Base-by-base conservation (phyloP, 2,888 invertebrate species). In the Chalcosyrphus nemorum region DNA sequence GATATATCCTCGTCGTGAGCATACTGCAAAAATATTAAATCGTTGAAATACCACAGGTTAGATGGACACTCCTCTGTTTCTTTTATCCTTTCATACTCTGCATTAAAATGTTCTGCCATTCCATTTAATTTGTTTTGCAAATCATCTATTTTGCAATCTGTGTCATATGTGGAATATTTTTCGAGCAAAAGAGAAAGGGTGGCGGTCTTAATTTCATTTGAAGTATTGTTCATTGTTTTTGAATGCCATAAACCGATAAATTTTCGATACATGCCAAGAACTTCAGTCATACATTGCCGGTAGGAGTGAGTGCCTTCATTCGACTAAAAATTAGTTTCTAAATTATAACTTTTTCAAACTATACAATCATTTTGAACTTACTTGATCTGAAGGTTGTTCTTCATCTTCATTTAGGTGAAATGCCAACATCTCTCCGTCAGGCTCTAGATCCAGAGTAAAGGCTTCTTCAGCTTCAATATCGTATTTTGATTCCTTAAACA, bases 181-280 rank as follows among this genome's bases (percentile, higher is more conserved):
- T 24, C 21, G 6, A 50, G n/a, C 2, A 71, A 6, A 38, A 47
- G 27, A 24, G 17, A 32, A 7, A 50, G 15, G 1, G 19, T 9
- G 7, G 15, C 38, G n/a, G 17, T n/a, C n/a, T 50, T 59, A 4
- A 59, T 21, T 9, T 11, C 11, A 6, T 24, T 2, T 19, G 71
- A 19, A 6, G 35, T 59, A 9, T 11, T 17, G 1, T 15, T 6
- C 1, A 35, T 47, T 2, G 71, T 59, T 59, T 38, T 47, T 2
- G 2, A 50, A 13, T 71, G 59, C 71, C 71, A 71, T 5, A 71
- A 11, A 0, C 57, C 50, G 17, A 71, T n/a, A 32, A 47, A 71
- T 41, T 71, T 57, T 2, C 59, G 57, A 38, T 59, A 71, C 38
- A 38, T 50, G 32, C 41, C 50, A 3, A 71, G 9, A 4, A 71